Evolutionary conservation across 23 tunicate species (phyloP), one percentile per base, ranked within the genome.

Genomic region (Halocynthia aurantium): DNA sequence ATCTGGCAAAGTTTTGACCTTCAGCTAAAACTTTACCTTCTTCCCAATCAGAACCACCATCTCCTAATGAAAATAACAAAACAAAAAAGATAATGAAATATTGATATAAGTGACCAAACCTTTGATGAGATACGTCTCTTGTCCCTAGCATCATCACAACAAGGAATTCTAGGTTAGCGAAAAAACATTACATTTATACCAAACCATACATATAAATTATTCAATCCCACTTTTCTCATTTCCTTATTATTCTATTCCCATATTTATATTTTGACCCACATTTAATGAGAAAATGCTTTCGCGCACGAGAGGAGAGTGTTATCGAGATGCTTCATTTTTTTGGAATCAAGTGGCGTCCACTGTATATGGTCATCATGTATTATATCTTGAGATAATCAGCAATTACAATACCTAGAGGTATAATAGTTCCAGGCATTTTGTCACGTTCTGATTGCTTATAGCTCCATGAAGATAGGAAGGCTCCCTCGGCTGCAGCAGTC

Each of bases 1-100:
- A 65, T 40, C 98, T 85, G 2, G 93, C 89, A 58, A 84, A 83
- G 70, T 93, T 93, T 55, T 93, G 98, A 57, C 85, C 78, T 53
- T 93, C 89, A 7, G 89, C 98, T 49, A 71, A 76, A 52, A 87
- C 57, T 58, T 63, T 62, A 20, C 98, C 98, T 62, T 65, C 63
- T 10, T 70, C 63, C 98, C 98, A 93, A 22, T 73, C 78, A 5
- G 55, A n/a, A 17, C 50, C 67, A 55, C 54, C 12, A 54, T 50
- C 70, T 31, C 49, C 52, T 15, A 15, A 49, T 54, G 6, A 7
- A 65, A 50, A 1, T 31, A 53, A 40, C 64, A 15, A 60, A 60
- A n/a, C 2, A 60, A 60, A n/a, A 2, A 60, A 60, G 17, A 60
- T 15, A 1, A 69, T 7, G 6, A 21, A 17, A 15, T 69, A n/a